These are phyloP conservation scores for Meganola albula DNA, from an alignment of 2,888 invertebrate genomes.

Conservation along the genomic window DNA sequence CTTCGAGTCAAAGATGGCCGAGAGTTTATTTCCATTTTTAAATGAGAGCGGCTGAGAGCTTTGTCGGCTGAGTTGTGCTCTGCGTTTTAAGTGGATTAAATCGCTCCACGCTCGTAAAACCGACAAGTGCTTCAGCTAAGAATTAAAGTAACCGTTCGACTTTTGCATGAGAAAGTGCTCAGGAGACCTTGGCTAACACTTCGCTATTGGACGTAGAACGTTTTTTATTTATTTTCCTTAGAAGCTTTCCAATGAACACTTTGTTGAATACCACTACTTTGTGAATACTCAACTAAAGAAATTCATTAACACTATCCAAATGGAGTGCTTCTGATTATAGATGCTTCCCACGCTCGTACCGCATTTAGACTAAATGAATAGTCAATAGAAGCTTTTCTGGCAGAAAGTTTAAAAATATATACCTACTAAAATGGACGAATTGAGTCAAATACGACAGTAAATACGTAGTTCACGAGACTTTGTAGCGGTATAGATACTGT, in stretches of 20 bases:
- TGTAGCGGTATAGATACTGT: constrained; percentile 53
- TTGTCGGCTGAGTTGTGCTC: constrained; percentile 75
- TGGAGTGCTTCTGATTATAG: constrained; percentile 40
- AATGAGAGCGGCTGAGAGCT: constrained; percentile 77
- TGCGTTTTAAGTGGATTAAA: constrained; percentile 79
- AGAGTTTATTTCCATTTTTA: constrained; percentile 77
- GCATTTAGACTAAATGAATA: constrained; percentile 31
- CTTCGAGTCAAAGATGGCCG: constrained; percentile 74
- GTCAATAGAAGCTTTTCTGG: constrained; percentile 25
- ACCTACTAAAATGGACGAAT: constrained; percentile 31
- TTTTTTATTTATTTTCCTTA: constrained; percentile 58
- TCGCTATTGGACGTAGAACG: constrained; percentile 54
- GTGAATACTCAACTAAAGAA: constrained; percentile 64
- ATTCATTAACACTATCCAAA: constrained; percentile 59
- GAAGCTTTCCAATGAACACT: constrained; percentile 50
- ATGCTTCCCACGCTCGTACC: constrained; percentile 37
- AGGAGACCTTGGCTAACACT: constrained; percentile 62
- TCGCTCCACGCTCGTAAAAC: constrained; percentile 77
- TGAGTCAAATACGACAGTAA: constrained; percentile 55
- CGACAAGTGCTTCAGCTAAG: constrained; percentile 75
- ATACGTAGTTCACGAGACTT: constrained; percentile 57
- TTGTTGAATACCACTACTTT: constrained; percentile 51
- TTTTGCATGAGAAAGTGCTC: constrained; percentile 76
- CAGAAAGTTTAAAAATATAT: constrained; percentile 25
- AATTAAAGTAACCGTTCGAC: constrained; percentile 77